Evolutionary conservation across 2,888 invertebrate species (phyloP), one percentile per base, ranked within the genome.

Genomic region (Drosophila colorata): DNA sequence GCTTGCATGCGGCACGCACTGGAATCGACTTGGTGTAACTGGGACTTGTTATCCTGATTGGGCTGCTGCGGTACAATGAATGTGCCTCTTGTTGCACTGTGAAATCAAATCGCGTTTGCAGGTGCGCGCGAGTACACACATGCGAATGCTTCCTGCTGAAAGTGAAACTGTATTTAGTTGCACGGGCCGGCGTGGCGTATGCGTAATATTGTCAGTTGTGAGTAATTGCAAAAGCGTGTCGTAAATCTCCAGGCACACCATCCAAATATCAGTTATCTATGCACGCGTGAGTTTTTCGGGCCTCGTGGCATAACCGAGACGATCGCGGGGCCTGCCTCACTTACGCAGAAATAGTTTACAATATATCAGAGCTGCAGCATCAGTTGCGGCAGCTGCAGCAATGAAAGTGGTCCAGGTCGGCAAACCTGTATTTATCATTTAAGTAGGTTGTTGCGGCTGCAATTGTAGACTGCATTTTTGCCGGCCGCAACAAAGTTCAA

Each of bases 161-260:
- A 74, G 69, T 74, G 74, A 64, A 75, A 79, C 61, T 51, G 66
- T 80, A 67, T 79, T 70, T 52, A 43, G 67, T 70, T 80, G 73
- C 66, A 59, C 40, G 55, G 38, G 47, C 28, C 51, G 23, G 37
- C 56, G 41, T 41, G 64, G 78, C 82, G 82, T 87, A 84, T 81
- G 80, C 84, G 87, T 84, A 87, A 81, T 87, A 80, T 84, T 72
- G 74, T 58, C 66, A 87, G 74, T 70, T 75, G 74, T 77, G 81
- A 81, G 84, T 81, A 81, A 81, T 81, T 81, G 87, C 84, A 81
- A 81, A 87, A 87, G 81, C 81, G 70, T 87, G 80, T 84, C 74
- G 78, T 74, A 84, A 77, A 73, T 60, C 58, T 60, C 52, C 66
- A 61, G 55, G 57, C 52, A 79, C 60, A 69, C 35, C 38, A 55